Evolutionary conservation across 2,113 vertebrate genomes (phyloP), one percentile per base, ranked within the genome.

Genomic region (Pardalotus punctatus): DNA sequence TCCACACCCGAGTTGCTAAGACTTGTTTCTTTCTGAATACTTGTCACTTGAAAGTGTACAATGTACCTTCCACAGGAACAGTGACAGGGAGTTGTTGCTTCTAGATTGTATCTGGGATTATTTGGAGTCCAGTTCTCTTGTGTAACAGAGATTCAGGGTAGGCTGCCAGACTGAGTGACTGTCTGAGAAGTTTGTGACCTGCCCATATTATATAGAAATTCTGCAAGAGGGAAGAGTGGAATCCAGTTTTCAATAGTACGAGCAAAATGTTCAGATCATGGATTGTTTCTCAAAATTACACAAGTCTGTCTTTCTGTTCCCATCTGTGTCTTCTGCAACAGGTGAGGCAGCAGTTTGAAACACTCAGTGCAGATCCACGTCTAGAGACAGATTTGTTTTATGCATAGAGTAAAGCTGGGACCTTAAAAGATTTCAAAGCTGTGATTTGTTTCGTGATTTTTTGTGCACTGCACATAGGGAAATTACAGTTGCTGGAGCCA

Each of bases 251-350:
- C 31, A 70, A 5, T 6, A 18, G 27, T 42, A 22, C 35, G 38
- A 48, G 10, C 2, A 1, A 45, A 81, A 31, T 6, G 0, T 72
- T 48, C 3, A 6, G 33, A 43, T 35, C 3, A 9, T 38, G 23
- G 62, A 27, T 71, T 45, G 16, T 50, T 90, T 72, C 36, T 86
- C 21, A 54, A 16, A 14, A 4, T 65, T 56, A 60, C 24, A 31
- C 51, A 78, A 74, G 6, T 64, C 5, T 50, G 20, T 84, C 7
- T 28, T 71, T 71, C 21, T 29, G 18, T 36, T 71, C 29, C 28
- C 22, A 21, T 61, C 25, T 0, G 0, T 57, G 11, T 69, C 36
- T 81, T 79, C 47, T 61, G 42, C n/a, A 74, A 40, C 20, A 73
- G 40, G 40, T 20, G 14, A 81, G 22, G 28, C n/a, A 81, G 33